Evolutionary conservation across 2,888 invertebrate genomes (phyloP).

Genomic region (Troides aeacus): DNA sequence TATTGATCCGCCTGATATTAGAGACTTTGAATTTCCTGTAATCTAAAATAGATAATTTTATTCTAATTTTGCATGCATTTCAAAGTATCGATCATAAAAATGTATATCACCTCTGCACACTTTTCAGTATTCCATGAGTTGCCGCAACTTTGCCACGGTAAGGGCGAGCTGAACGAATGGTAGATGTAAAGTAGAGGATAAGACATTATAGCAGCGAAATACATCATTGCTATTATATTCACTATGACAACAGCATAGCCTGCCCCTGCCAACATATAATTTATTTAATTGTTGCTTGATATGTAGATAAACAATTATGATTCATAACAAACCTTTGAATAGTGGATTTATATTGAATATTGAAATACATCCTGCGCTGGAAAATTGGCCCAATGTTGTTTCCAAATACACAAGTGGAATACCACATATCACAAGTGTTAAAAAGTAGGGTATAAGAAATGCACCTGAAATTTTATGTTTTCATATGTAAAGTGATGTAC

Average conservation of each 20-base stretch:
- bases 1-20: constrained; percentile 56
- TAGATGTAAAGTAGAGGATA: constrained; percentile 91
- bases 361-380: constrained; percentile 89
- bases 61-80: neutral
- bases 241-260: constrained; percentile 91
- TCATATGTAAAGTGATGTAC: neutral
- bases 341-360: constrained; percentile 90
- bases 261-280: constrained; percentile 80
- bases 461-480: constrained; percentile 81
- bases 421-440: constrained; percentile 90
- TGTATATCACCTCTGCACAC: constrained; percentile 79
- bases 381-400: constrained; percentile 91
- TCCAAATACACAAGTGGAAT: constrained; percentile 94
- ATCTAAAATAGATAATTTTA: constrained; percentile 55
- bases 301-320: neutral
- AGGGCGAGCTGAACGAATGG: constrained; percentile 82
- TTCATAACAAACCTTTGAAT: constrained; percentile 85
- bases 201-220: constrained; percentile 91
- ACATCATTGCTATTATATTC: constrained; percentile 89
- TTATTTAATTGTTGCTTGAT: too few relatives aligned
- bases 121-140: constrained; percentile 90
- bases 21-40: constrained; percentile 56
- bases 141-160: constrained; percentile 89
- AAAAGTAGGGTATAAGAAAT: constrained; percentile 91
- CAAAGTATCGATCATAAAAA: constrained; percentile 4